Evolutionary conservation across 2,888 invertebrate species (phyloP).

Genomic region (Platerodrilus igneus): DNA sequence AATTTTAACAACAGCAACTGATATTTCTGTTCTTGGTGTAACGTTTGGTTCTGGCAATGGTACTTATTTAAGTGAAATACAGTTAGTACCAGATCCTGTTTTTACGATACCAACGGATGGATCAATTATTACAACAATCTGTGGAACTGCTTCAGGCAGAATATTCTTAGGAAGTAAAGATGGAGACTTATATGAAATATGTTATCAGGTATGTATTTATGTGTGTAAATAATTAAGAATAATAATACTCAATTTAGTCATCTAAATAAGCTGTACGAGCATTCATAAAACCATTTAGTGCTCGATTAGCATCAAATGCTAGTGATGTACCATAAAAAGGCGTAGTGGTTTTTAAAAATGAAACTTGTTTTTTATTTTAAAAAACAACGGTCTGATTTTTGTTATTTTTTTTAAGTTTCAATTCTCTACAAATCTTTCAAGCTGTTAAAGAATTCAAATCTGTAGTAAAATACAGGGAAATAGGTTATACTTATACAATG

Average conservation of each 20-base stretch:
- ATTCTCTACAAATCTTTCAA: too few relatives aligned
- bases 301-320: too few relatives aligned
- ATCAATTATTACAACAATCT: conserved; percentile 75
- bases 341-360: too few relatives aligned
- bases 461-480: too few relatives aligned
- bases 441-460: too few relatives aligned
- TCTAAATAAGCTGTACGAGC: too few relatives aligned
- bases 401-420: too few relatives aligned
- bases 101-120: conserved; percentile 90
- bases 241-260: not conserved
- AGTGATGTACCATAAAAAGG: too few relatives aligned
- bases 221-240: conserved; percentile 4
- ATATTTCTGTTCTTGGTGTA: conserved; percentile 83
- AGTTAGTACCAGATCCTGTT: conserved; percentile 90
- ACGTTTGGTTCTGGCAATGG: conserved; percentile 54
- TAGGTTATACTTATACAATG: too few relatives aligned
- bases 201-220: conserved; percentile 78
- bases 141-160: conserved; percentile 76
- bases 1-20: conserved; percentile 89
- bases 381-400: too few relatives aligned
- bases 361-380: too few relatives aligned
- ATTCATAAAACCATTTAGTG: too few relatives aligned
- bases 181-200: conserved; percentile 90
- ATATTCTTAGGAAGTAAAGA: conserved; percentile 95
- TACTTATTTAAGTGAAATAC: conserved; percentile 68